Evolutionary conservation across 2,888 invertebrate species (phyloP).

Genomic region (Candidula unifasciata): DNA sequence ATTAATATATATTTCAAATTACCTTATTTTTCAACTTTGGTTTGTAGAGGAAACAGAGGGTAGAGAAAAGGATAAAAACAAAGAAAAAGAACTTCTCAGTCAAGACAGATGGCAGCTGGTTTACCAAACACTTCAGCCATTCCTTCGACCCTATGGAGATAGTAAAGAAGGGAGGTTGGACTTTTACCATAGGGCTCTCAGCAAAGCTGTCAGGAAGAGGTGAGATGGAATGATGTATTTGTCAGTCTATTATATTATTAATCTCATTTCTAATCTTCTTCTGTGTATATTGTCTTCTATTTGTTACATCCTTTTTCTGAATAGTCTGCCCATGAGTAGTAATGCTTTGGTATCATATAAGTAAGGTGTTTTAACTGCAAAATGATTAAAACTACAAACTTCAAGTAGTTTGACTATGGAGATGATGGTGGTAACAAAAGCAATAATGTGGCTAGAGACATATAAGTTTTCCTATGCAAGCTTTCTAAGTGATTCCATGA

Average conservation of each 20-base stretch:
- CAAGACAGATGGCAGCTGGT: conserved; percentile 73
- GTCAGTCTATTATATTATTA: not conserved
- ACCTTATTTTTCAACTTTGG: not conserved
- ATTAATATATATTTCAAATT: no score
- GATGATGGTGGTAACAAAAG: no score
- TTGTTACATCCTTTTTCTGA: no score
- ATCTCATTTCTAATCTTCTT: not conserved
- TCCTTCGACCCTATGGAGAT: conserved; percentile 75
- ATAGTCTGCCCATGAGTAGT: no score
- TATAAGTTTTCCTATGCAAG: no score
- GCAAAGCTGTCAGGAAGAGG: conserved; percentile 76
- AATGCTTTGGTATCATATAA: no score
- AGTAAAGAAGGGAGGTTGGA: conserved; percentile 75
- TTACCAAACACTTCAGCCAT: conserved; percentile 73
- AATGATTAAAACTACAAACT: no score
- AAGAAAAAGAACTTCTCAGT: conserved; percentile 63
- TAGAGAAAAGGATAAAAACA: conserved; percentile 68
- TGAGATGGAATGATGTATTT: conserved; percentile 43
- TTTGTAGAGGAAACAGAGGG: conserved; percentile 72
- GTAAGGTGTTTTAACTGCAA: no score
- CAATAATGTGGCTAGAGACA: no score
- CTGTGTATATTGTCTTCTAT: no score
- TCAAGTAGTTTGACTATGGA: no score
- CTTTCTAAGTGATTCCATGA: no score
- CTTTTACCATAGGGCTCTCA: conserved; percentile 76